Base-by-base conservation (phyloP, 37 sponge, comb jelly and placozoan genomes). In the Oopsacas minuta region DNA sequence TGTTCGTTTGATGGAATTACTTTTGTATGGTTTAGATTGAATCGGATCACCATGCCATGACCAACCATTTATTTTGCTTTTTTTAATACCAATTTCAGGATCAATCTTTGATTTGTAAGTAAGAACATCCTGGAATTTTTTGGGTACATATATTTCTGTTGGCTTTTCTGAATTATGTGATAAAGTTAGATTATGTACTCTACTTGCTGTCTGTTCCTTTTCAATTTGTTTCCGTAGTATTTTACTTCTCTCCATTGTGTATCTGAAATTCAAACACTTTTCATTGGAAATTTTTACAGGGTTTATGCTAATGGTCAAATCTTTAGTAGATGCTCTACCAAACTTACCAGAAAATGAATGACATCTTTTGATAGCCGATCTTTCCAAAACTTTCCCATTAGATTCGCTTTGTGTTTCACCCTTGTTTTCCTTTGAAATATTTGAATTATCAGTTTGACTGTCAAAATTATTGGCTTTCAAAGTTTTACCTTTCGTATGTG, bases 351-450 rank as follows among this genome's bases (percentile, higher is more conserved):
- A 25, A 3, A 61, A 61, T 25, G 20, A 61, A n/a, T 61, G 20
- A 3, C 1, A 25, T n/a, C 75, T 61, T 61, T 61, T 61, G 5
- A 61, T 34, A 10, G 30, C 28, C 49, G 49, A 8, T 42, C 49
- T 8, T 42, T 42, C 49, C 15, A 42, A 17, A 17, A 42, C 49
- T 42, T 42, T 42, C 8, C 49, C 49, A 42, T 42, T 42, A 17
- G 49, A 42, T 42, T 42, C 12, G 15, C 12, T 42, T 42, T 42
- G 49, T 42, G 49, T 42, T 15, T 42, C 49, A 42, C 49, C 75
- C 30, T 61, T 61, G 75, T 61, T 61, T 61, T 61, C 75, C 75
- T 61, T 61, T 12, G 22, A 61, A 61, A 61, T 61, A 61, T 61
- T 61, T 61, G 75, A 61, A 61, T 25, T 61, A n/a, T 61, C 28